Percentiles rank a stretch among this genome's conserved stretches.
Conservation (phyloP, 2,797 vertebrate species). For the Allobates femoralis region DNA sequence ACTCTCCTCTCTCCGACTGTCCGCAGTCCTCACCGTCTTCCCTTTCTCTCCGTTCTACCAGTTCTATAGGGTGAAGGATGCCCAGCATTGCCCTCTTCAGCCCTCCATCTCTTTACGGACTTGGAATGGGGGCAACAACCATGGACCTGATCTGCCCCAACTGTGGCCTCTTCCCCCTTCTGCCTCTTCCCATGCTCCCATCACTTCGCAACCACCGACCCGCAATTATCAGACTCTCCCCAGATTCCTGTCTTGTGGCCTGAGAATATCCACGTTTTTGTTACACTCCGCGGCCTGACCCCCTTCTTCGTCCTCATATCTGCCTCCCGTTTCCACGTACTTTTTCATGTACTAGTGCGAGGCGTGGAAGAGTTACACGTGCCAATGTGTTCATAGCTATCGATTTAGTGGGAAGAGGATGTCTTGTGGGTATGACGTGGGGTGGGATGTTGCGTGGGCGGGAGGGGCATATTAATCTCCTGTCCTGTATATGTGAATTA, state of each 20-base stretch:
- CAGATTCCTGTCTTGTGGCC: conserved; percentile 56
- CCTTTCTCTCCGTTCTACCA: conserved; percentile 13
- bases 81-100: background rate
- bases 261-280: conserved; percentile 51
- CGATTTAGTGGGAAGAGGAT: conserved; percentile 35
- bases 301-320: conserved; percentile 18
- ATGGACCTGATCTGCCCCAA: conserved; percentile 38
- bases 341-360: conserved; percentile 8
- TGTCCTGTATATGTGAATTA: conserved; percentile 63
- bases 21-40: background rate
- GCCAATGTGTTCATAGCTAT: conserved; percentile 60
- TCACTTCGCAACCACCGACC: conserved; percentile 53
- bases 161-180: conserved; percentile 32
- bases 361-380: conserved; percentile 50
- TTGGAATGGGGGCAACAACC: conserved; percentile 38
- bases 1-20: conserved; percentile 32
- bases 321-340: conserved; percentile 40
- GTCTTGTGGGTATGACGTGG: conserved; percentile 62
- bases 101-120: conserved; percentile 35
- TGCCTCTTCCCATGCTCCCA: conserved; percentile 23
- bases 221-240: conserved; percentile 40
- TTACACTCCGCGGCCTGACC: conserved; percentile 52
- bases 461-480: conserved; percentile 52
- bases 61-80: conserved; percentile 21
- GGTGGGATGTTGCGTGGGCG: conserved; percentile 41